phyloP scores from a whole-genome alignment of 1,140 invertebrate genomes.

The Drosophila arizonae region DNA sequence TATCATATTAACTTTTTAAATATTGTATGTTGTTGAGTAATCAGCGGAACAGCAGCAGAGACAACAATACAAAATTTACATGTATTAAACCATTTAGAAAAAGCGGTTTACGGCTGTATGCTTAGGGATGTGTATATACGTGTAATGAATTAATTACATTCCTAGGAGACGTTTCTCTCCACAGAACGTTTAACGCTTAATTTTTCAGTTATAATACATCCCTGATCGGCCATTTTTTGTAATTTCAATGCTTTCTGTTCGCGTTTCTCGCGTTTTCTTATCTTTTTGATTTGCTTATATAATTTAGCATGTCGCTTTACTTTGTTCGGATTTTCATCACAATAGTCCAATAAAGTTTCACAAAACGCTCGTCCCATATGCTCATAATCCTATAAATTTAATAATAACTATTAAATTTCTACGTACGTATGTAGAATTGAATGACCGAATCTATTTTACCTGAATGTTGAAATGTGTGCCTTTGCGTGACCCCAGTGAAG shows the following conservation, averaged over 20 bases:
- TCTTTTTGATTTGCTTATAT: slow-evolving; percentile 89
- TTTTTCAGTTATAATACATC: slow-evolving; percentile 82
- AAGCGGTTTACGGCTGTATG: slow-evolving; percentile 14
- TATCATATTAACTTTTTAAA: neutral
- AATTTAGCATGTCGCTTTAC: slow-evolving; percentile 91
- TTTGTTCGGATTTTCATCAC: slow-evolving; percentile 93
- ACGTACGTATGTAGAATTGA: neutral
- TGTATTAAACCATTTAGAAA: slow-evolving; percentile 14
- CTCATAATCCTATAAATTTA: slow-evolving; percentile 85
- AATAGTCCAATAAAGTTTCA: slow-evolving; percentile 95
- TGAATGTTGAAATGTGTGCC: slow-evolving; percentile 92
- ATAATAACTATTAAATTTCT: neutral
- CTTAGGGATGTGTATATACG: slow-evolving; percentile 3
- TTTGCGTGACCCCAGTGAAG: slow-evolving; percentile 89
- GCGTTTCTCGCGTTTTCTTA: slow-evolving; percentile 85
- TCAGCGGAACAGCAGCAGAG: slow-evolving; percentile 16
- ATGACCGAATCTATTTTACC: slow-evolving; percentile 42
- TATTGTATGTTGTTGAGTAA: slow-evolving; percentile 4
- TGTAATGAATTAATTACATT: slow-evolving; percentile 32
- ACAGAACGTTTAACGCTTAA: slow-evolving; percentile 79
- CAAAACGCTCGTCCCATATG: slow-evolving; percentile 94
- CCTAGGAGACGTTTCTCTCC: slow-evolving; percentile 81
- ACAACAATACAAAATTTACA: slow-evolving; percentile 19
- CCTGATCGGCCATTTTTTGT: slow-evolving; percentile 83
- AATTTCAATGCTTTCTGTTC: slow-evolving; percentile 83